Base-by-base conservation (phyloP, 2,797 vertebrate genomes). In the Ptychadena robeensis region DNA sequence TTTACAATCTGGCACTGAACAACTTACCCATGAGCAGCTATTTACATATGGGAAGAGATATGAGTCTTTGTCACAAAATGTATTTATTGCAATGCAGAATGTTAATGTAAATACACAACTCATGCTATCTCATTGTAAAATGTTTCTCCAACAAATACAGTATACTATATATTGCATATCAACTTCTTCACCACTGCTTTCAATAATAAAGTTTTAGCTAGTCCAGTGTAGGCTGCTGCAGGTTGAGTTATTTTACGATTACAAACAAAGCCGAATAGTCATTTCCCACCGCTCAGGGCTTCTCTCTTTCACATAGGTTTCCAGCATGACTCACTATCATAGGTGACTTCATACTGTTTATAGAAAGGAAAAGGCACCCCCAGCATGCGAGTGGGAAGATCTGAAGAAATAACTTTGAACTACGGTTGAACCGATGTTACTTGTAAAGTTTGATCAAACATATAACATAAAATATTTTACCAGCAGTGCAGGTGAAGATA, bases 241-340 rank as follows among this genome's bases (percentile, higher is more conserved):
- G 35, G n/a, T 66, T 70, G 63, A 65, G 71, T 71, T 48, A 63
- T 53, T 10, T 69, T 74, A 40, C 27, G 15, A 82, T 11, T 25
- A 27, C 66, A 68, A 59, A 68, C 2, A 65, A 44, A 27, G 6
- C 14, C 27, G 31, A 37, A 53, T 61, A 69, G 2, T 61, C 28
- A 25, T 73, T 61, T 67, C 48, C 22, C 15, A 48, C 18, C 34
- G 22, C 15, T 27, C 14, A n/a, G 81, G 67, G 37, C 75, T 77
- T 64, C 66, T 77, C 73, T 82, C 15, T 35, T 34, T 71, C 65
- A 48, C n/a, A 61, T 25, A 75, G 65, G 53, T 64, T 80, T 80
- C 70, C 30, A 15, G 27, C 34, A 34, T 85, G 82, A 85, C 27
- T 85, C 44, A 84, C 40, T 38, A n/a, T 48, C 38, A 59, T 85